A percentile compares a stretch with the other conserved stretches of the same genome.
Evolutionary conservation across 2,888 invertebrate genomes (phyloP).

Genomic region (Perizoma flavofasciatum): DNA sequence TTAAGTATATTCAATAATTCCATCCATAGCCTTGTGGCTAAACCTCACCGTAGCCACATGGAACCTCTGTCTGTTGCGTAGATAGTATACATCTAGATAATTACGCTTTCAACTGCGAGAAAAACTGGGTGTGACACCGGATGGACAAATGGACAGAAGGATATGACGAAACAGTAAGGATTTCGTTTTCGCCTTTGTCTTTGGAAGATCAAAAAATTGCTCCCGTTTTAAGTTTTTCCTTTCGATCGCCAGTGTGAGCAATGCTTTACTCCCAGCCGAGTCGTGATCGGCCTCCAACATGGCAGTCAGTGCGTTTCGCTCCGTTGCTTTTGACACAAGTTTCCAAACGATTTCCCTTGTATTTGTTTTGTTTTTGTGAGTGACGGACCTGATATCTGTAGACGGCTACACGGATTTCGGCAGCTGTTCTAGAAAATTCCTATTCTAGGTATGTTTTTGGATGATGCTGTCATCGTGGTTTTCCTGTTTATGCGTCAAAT

Average conservation of each 20-base stretch:
- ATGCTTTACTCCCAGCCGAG: conserved; percentile 9
- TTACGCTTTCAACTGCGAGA: too few species aligned
- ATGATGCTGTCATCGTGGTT: background rate
- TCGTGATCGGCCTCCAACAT: conserved; percentile 23
- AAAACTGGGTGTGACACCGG: too few species aligned
- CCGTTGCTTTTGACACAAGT: conserved; percentile 52
- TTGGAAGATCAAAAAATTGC: too few species aligned
- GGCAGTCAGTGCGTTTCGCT: conserved; percentile 63
- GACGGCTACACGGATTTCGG: background rate
- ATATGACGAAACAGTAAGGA: too few species aligned
- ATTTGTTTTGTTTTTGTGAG: conserved; percentile 21
- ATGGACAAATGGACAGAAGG: too few species aligned
- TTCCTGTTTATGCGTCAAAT: background rate
- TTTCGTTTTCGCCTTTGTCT: too few species aligned
- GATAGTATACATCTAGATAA: too few species aligned
- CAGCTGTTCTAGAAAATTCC: conserved; percentile 11
- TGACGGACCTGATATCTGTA: conserved; percentile 2
- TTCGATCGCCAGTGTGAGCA: conserved; percentile 6
- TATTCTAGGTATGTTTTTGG: conserved; percentile 6
- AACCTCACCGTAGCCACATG: too few species aligned
- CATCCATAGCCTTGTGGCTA: too few species aligned
- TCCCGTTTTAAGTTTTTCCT: too few species aligned
- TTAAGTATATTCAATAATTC: too few species aligned
- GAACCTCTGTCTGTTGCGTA: too few species aligned
- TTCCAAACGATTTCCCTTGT: conserved; percentile 34